Conservation (phyloP, 1,140 invertebrate genomes). For the Sweltsa coloradensis region DNA sequence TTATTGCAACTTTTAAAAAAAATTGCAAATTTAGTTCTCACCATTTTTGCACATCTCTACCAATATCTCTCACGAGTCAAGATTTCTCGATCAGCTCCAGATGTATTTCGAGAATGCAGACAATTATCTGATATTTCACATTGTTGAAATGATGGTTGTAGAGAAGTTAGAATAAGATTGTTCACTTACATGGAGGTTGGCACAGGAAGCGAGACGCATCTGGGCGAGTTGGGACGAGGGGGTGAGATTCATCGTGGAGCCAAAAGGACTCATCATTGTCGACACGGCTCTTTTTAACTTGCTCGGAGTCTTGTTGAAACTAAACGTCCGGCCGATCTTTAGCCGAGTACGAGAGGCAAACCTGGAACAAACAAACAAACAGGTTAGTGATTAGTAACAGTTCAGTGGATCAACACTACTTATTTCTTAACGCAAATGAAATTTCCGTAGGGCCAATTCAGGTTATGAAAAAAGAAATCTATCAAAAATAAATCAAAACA, state of each 20-base stretch:
- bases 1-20: neutral
- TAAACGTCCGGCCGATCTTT: constrained; percentile 85
- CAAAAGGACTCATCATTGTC: constrained; percentile 87
- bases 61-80: constrained; percentile 6
- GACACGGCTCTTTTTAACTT: constrained; percentile 87
- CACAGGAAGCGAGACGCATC: constrained; percentile 71
- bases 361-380: constrained; percentile 29
- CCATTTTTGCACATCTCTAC: too few relatives aligned
- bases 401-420: neutral
- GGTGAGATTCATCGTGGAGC: constrained; percentile 64
- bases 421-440: too few relatives aligned
- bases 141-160: neutral
- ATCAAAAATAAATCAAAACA: neutral
- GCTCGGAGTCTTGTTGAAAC: constrained; percentile 87
- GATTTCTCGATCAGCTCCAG: neutral
- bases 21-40: too few relatives aligned
- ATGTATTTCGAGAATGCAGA: constrained; percentile 4
- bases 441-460: neutral
- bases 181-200: constrained; percentile 67
- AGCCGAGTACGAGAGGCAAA: constrained; percentile 69
- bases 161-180: neutral
- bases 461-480: too few relatives aligned
- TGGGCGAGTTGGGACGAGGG: constrained; percentile 61
- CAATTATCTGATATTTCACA: constrained; percentile 10
- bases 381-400: neutral